A percentile compares a stretch with the other conserved stretches of the same genome.
phyloP scores from a whole-genome alignment of 2,113 vertebrate species.

The Eira barbara region DNA sequence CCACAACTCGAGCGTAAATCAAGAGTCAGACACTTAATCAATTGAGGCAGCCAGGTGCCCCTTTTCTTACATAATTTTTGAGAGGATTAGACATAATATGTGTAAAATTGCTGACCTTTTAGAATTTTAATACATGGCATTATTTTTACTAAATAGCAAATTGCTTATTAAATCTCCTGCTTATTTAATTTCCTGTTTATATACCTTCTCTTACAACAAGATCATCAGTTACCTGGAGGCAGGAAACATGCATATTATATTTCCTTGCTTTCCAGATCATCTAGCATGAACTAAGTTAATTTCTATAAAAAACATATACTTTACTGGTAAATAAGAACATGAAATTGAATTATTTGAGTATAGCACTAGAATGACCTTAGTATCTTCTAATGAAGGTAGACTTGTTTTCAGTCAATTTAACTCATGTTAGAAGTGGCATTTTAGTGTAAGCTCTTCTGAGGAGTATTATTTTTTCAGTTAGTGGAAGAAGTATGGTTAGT shows the following conservation, averaged over 20 bases:
- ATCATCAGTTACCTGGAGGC: neutral
- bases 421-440: conserved; percentile 18
- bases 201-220: neutral
- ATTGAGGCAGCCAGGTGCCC: neutral
- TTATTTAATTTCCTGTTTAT: neutral
- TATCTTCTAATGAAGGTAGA: neutral
- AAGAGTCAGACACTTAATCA: neutral
- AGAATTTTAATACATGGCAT: neutral
- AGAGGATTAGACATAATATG: neutral
- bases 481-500: neutral
- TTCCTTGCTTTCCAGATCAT: neutral
- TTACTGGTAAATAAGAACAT: neutral
- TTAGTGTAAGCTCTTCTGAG: neutral
- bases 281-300: neutral
- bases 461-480: conserved; percentile 8
- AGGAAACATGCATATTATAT: neutral
- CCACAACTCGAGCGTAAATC: neutral
- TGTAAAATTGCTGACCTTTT: neutral
- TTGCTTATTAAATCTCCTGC: neutral
- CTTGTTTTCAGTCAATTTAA: neutral
- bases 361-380: neutral
- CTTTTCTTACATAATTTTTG: neutral
- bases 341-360: neutral
- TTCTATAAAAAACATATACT: neutral
- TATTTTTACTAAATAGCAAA: neutral